Base-by-base conservation (phyloP, 2,888 invertebrate genomes). In the Metalampra italica region DNA sequence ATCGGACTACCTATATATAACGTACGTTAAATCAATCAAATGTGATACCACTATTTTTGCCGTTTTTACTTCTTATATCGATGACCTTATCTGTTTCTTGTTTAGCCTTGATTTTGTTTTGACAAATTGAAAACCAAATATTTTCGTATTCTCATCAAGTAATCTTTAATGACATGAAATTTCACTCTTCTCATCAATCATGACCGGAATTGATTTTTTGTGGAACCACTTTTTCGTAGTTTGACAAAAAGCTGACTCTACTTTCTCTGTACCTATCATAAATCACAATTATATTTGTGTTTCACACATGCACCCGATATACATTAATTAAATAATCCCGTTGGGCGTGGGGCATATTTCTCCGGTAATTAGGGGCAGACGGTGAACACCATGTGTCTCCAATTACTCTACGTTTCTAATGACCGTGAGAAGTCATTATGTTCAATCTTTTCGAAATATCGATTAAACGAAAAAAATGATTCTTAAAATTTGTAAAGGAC, bases 321-420 rank as follows among this genome's bases (percentile, higher is more conserved):
- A 66, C 72, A 70, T 69, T 73, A 72, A 75, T 75, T 78, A 75
- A n/a, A 68, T 70, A 71, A 69, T 69, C 70, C 40, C 50, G n/a
- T 32, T 29, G 37, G 4, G 13, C 47, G 61, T 67, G 58, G 68
- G 66, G 66, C 60, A 78, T 78, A 78, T 79, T 81, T 78, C 71
- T 70, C 68, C 60, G 54, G 68, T 80, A 79, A 81, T 82, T 78
- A 77, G 70, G 65, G 58, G 59, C 68, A 64, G 64, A 39, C 51
- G 44, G 44, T 41, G 38, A 32, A 40, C 42, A 37, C 62, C 79
- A 81, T 78, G 59, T 81, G 81, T 68, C 69, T 69, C 69, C 71
- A 80, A 79, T 81, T 80, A 79, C 68, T 78, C 75, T 47, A 51
- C 73, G 62, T 46, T 57, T 55, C 58, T 71, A 68, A 74, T 63